These are phyloP conservation scores for Taphrorychus bicolor DNA, from an alignment of 2,888 invertebrate species.

Conservation along the genomic window DNA sequence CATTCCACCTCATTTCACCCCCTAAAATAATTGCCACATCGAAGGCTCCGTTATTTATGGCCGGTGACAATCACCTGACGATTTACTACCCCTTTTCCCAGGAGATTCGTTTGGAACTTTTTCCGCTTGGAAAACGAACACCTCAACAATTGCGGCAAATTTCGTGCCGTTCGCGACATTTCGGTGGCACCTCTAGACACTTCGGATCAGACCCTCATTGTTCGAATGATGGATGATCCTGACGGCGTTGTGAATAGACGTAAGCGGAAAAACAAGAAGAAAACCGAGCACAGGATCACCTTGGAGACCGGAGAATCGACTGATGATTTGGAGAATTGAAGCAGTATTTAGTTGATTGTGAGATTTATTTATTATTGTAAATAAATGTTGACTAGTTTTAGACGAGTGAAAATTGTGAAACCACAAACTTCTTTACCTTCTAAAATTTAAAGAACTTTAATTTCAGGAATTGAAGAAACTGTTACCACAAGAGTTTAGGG, in stretches of 20 bases:
- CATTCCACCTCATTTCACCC: too few species aligned
- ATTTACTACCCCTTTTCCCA: slow-evolving; percentile 53
- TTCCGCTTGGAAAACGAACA: slow-evolving; percentile 99
- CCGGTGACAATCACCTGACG: background rate
- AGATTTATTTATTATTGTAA: slow-evolving; percentile 14
- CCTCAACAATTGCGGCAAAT: slow-evolving; percentile 98
- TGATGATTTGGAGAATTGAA: slow-evolving; percentile 55
- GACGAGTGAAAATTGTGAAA: too few species aligned
- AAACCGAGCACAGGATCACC: slow-evolving; percentile 50
- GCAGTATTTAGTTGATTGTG: background rate
- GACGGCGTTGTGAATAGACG: slow-evolving; percentile 84
- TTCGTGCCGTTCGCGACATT: slow-evolving; percentile 97
- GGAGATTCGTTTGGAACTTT: slow-evolving; percentile 98
- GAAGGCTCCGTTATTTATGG: too few species aligned
- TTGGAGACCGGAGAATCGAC: slow-evolving; percentile 58
- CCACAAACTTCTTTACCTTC: too few species aligned
- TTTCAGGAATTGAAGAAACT: too few species aligned
- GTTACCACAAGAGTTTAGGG: too few species aligned
- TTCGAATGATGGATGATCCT: slow-evolving; percentile 95
- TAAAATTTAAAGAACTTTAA: too few species aligned
- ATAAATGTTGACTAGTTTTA: slow-evolving; percentile 21
- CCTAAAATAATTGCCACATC: background rate
- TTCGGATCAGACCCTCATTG: slow-evolving; percentile 87
- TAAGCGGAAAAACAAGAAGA: slow-evolving; percentile 61
- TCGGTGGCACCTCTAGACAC: slow-evolving; percentile 94